Percentiles rank a stretch among this genome's conserved stretches.
Conservation (phyloP, 2,888 invertebrate species). For the Orchesellides sinensis region DNA sequence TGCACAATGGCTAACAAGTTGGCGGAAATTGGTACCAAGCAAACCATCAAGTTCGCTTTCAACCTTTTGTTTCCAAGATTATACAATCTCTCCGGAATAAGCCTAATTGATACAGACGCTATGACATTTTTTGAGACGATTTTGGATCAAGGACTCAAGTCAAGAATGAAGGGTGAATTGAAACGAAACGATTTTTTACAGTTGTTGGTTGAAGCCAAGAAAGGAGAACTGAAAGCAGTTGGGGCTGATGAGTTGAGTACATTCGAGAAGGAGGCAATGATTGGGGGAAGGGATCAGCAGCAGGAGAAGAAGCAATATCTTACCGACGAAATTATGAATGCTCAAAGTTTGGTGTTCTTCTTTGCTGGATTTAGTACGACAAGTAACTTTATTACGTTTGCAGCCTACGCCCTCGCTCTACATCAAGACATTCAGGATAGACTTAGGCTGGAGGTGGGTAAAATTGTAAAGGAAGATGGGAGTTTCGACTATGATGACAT, state of each 20-base stretch:
- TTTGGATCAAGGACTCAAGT: neutral
- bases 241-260: constrained; percentile 36
- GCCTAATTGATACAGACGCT: constrained; percentile 4
- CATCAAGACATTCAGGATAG: constrained; percentile 57
- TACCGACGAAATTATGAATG: constrained; percentile 46
- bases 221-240: constrained; percentile 43
- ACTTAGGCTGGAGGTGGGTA: constrained; percentile 41
- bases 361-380: constrained; percentile 63
- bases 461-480: constrained; percentile 28
- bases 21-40: neutral
- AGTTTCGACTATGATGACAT: constrained; percentile 12
- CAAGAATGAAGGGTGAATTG: constrained; percentile 3
- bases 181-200: constrained; percentile 66
- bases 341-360: constrained; percentile 52
- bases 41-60: constrained; percentile 6
- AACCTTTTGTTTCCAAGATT: neutral
- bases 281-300: constrained; percentile 15
- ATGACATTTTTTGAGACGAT: neutral
- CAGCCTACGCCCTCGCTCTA: constrained; percentile 52
- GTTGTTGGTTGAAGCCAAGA: constrained; percentile 57
- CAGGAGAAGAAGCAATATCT: constrained; percentile 22
- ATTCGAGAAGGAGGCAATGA: constrained; percentile 65
- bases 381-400: constrained; percentile 48
- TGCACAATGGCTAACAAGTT: constrained; percentile 69
- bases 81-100: neutral